Evolutionary conservation across 1,140 invertebrate genomes (phyloP), one percentile per base, ranked within the genome.

Genomic region (Bombus ignitus): DNA sequence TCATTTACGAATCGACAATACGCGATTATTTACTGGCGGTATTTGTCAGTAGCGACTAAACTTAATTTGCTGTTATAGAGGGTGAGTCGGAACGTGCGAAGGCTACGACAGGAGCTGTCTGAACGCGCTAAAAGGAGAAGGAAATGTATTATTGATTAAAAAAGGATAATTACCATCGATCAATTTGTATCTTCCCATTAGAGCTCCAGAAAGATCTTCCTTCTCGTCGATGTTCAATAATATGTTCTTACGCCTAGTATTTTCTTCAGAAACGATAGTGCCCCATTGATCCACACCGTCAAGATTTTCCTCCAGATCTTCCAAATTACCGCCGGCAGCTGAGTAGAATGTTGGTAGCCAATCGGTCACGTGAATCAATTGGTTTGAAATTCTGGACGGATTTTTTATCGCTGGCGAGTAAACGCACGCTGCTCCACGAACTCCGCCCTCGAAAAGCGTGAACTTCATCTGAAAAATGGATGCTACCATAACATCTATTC

Each of bases 331-430:
- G 80, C 96, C 96, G 32, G 95, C 96, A 10, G 96, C 96, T 32
- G 93, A 82, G 68, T 95, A 96, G 0, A 97, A 86, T 1, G 97
- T 97, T 0, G 97, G 97, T 57, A 98, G 91, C 97, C 97, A 98
- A 93, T 98, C 97, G 78, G 96, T 96, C 25, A 98, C 96, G 89
- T 97, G 97, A 83, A 97, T 96, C 72, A 97, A 91, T 59, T 97
- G 93, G 74, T 95, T 94, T 5, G 96, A 96, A 3, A 97, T 95
- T 77, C 96, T 88, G n/a, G 93, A 93, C 0, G 91, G 90, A 39
- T 96, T 93, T 68, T 94, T 92, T 66, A 96, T 93, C 70, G 96
- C 88, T 3, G 95, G 94, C 68, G 96, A 96, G 91, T 95, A 96
- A 32, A 96, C 92, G 83, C 97, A 96, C 0, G 96, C 96, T 3